These are phyloP conservation scores for Burhinus bistriatus DNA, from an alignment of 2,113 vertebrate genomes.

Conservation along the genomic window DNA sequence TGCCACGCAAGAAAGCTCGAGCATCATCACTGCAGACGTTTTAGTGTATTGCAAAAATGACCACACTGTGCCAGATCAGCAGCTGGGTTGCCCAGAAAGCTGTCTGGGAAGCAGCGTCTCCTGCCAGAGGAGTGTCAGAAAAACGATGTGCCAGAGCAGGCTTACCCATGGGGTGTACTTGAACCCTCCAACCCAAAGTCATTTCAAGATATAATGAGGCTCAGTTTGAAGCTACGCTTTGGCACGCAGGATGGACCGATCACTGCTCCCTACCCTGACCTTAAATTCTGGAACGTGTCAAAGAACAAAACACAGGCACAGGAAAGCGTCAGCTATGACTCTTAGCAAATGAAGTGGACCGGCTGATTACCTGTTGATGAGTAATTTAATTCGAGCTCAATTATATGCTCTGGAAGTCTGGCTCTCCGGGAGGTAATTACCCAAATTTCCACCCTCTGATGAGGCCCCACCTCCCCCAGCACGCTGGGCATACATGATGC, in stretches of 20 bases:
- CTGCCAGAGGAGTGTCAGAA: neutral
- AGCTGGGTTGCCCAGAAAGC: neutral
- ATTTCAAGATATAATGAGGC: neutral
- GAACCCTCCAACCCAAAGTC: neutral
- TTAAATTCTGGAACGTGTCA: neutral
- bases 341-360: neutral
- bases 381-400: conserved; percentile 20
- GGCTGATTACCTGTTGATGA: conserved; percentile 14
- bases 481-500: accelerated
- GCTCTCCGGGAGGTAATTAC: conserved; percentile 1
- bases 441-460: neutral
- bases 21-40: neutral
- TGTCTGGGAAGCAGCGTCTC: neutral
- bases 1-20: neutral
- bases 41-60: neutral
- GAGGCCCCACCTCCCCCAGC: neutral
- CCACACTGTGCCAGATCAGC: neutral
- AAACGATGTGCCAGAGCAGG: neutral
- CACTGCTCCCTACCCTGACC: neutral
- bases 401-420: neutral
- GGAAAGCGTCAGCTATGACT: neutral
- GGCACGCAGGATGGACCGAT: neutral
- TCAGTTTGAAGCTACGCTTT: neutral
- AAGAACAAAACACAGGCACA: neutral
- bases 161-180: neutral